Conservation (phyloP, 2,888 invertebrate species). For the Aradus depressus region DNA sequence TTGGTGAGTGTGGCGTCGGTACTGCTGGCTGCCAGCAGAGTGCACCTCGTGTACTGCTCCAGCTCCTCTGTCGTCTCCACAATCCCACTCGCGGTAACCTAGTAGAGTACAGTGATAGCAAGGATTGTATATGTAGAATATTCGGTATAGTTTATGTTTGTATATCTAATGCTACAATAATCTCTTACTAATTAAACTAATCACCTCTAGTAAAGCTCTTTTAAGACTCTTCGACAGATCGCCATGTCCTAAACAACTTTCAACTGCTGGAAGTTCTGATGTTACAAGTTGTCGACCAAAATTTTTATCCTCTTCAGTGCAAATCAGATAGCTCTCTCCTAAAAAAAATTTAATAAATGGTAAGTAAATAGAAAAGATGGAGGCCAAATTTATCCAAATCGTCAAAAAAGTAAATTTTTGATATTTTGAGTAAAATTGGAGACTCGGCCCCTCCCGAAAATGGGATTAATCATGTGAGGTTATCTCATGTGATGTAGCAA, state of each 20-base stretch:
- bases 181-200: background rate
- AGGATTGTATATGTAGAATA: background rate
- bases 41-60: slow-evolving; percentile 65
- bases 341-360: slow-evolving; percentile 19
- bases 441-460: no score
- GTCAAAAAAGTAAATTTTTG: background rate
- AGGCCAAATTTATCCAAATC: background rate
- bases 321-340: slow-evolving; percentile 88
- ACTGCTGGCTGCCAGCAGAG: slow-evolving; percentile 46
- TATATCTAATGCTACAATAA: background rate
- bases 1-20: slow-evolving; percentile 28
- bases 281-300: slow-evolving; percentile 59
- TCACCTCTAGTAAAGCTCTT: slow-evolving; percentile 32
- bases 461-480: no score
- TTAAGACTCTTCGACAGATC: slow-evolving; percentile 41
- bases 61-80: slow-evolving; percentile 62
- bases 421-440: no score
- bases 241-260: slow-evolving; percentile 62
- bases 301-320: slow-evolving; percentile 60
- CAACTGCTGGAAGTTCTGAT: slow-evolving; percentile 56
- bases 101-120: background rate
- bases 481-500: background rate
- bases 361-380: background rate
- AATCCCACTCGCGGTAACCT: slow-evolving; percentile 77
- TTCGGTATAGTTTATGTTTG: background rate